phyloP scores from a whole-genome alignment of 1,140 invertebrate genomes.

The Euwallacea fornicatus region DNA sequence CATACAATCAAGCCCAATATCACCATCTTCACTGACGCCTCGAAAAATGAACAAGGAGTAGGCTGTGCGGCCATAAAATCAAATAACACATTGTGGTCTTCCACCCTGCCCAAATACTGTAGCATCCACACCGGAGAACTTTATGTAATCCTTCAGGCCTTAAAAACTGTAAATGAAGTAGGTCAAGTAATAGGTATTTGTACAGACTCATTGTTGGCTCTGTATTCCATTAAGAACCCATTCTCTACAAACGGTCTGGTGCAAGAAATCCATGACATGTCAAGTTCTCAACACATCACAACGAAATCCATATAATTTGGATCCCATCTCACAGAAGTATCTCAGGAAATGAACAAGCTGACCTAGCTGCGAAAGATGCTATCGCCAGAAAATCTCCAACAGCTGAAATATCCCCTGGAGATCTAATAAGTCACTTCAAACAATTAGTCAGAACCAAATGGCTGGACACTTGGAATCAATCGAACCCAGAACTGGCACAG shows the following conservation, averaged over 20 bases:
- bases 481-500: neutral
- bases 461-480: neutral
- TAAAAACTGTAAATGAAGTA: neutral
- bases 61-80: neutral
- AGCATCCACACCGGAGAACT: constrained; percentile 19
- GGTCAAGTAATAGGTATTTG: neutral
- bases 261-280: constrained; percentile 17
- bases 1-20: constrained; percentile 13
- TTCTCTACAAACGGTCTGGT: constrained; percentile 5
- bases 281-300: constrained; percentile 1
- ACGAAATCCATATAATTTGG: constrained; percentile 17
- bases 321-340: constrained; percentile 29
- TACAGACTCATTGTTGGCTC: constrained; percentile 3
- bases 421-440: neutral
- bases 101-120: constrained; percentile 5
- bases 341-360: constrained; percentile 20
- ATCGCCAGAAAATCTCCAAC: neutral
- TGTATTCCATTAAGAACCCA: neutral
- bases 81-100: neutral
- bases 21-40: constrained; percentile 24
- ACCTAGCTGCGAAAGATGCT: constrained; percentile 20
- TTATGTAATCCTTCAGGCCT: constrained; percentile 12
- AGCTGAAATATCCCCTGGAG: neutral
- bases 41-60: constrained; percentile 16
- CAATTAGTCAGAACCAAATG: neutral